Percentiles rank a stretch among this genome's conserved stretches.
These are phyloP conservation scores for Eulimnadia texana DNA, from an alignment of 1,140 invertebrate genomes.

Conservation along the genomic window DNA sequence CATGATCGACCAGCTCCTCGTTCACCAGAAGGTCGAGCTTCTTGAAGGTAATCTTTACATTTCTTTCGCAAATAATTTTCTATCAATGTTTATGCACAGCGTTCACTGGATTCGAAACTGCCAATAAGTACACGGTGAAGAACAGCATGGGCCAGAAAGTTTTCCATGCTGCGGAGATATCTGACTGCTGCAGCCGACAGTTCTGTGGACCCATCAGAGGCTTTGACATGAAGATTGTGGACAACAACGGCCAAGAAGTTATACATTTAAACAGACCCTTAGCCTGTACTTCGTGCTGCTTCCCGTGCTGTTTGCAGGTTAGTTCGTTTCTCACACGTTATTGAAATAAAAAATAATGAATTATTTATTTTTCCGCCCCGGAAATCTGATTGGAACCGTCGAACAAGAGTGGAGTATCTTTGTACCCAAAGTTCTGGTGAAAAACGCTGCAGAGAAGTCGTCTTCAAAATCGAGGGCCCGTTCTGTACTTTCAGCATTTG, in stretches of 20 bases:
- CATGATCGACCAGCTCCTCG: constrained; percentile 69
- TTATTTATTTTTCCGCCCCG: constrained; percentile 52
- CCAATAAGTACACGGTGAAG: constrained; percentile 71
- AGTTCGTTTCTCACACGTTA: too few species aligned
- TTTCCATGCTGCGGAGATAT: constrained; percentile 70
- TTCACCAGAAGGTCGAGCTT: constrained; percentile 75
- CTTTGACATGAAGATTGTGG: constrained; percentile 75
- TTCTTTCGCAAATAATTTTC: constrained; percentile 2
- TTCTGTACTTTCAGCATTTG: constrained; percentile 63
- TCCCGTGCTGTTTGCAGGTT: constrained; percentile 71
- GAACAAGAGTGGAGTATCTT: constrained; percentile 73
- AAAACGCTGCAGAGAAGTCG: constrained; percentile 54
- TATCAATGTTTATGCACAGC: constrained; percentile 35
- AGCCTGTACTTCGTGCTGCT: constrained; percentile 60
- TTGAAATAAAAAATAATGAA: constrained; percentile 55
- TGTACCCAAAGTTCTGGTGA: constrained; percentile 59
- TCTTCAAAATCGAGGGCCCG: constrained; percentile 70
- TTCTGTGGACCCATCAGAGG: constrained; percentile 59
- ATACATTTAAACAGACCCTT: constrained; percentile 58
- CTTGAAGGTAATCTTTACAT: constrained; percentile 46
- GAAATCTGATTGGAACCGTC: constrained; percentile 55
- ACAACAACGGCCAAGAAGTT: constrained; percentile 59
- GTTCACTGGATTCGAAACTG: constrained; percentile 73
- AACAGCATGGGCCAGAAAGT: constrained; percentile 61
- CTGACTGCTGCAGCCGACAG: constrained; percentile 57